Base-by-base conservation (phyloP, 37 sponge, comb jelly and placozoan genomes). In the Corticium candelabrum region DNA sequence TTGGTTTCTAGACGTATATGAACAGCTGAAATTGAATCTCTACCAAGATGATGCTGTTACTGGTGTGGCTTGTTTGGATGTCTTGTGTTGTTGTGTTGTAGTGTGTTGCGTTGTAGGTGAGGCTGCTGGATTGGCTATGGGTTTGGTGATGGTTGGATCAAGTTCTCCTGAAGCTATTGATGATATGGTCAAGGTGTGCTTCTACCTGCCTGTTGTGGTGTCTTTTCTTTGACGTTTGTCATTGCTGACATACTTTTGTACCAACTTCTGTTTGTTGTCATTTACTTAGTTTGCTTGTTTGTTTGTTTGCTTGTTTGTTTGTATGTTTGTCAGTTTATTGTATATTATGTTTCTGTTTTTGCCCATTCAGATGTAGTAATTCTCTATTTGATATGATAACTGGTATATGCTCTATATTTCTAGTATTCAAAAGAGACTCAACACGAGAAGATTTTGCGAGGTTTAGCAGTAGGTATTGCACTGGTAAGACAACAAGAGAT, bases 391-490 rank as follows among this genome's bases (percentile, higher is more conserved):
- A 11, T 43, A n/a, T n/a, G n/a, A n/a, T n/a, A n/a, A n/a, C n/a
- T n/a, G n/a, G n/a, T n/a, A 21, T 11, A 21, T 11, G 36, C 2
- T 81, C 7, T 41, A 2, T 39, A 50, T 33, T 3, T 83, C 21
- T 57, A 93, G 88, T 99, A 99, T 84, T 86, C 93, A 31, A 70
- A 87, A 34, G 96, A 94, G 40, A 99, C 99, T 0, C 95, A 94
- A 39, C 99, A 99, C 78, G 99, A 94, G 83, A 99, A 99, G 83
- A 99, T 99, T 21, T 91, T 89, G 50, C 70, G 96, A 67, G 99
- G 99, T 5, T 85, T 99, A 7, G 88, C 99, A 2, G 84, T 99
- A 1, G 99, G 99, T 32, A 89, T 95, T 36, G 77, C 96, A 0
- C 77, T 95, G 84, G 96, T 95, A 35, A 77, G 92, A 38, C 11